Conservation (phyloP, 2,888 invertebrate genomes). For the Masnerella sp. region DNA sequence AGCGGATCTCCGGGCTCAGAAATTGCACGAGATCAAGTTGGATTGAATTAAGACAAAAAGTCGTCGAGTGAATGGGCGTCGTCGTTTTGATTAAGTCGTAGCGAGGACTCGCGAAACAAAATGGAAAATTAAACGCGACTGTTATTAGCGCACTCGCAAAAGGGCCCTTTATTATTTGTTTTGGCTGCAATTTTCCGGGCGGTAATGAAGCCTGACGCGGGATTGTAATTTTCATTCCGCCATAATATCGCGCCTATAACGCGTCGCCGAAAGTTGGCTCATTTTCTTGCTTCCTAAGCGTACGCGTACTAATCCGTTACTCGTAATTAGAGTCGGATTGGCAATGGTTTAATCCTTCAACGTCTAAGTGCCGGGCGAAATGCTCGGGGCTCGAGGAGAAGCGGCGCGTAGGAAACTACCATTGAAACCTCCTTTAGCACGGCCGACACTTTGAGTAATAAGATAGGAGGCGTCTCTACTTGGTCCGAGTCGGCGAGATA, state of each 20-base stretch:
- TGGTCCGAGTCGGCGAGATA: constrained; percentile 70
- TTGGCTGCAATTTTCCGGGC: constrained; percentile 30
- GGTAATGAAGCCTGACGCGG: constrained; percentile 43
- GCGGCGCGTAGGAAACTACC: constrained; percentile 67
- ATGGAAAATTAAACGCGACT: constrained; percentile 28
- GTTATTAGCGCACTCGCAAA: constrained; percentile 32
- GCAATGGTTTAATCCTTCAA: constrained; percentile 77
- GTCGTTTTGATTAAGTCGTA: constrained; percentile 4
- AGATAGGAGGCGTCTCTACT: constrained; percentile 70
- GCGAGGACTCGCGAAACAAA: constrained; percentile 16
- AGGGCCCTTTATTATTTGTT: constrained; percentile 44
- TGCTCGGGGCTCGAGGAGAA: constrained; percentile 56
- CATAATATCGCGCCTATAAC: constrained; percentile 34
- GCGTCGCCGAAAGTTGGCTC: constrained; percentile 71
- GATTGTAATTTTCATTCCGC: constrained; percentile 41
- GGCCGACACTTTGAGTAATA: constrained; percentile 76
- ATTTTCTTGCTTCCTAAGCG: constrained; percentile 65
- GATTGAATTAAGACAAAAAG: constrained; percentile 28
- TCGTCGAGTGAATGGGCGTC: background rate
- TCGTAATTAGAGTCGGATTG: constrained; percentile 77
- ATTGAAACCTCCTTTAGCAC: constrained; percentile 70
- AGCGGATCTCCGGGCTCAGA: background rate
- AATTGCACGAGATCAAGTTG: background rate
- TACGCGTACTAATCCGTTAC: constrained; percentile 75
- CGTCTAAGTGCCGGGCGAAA: constrained; percentile 65